Base-by-base conservation (phyloP, 2,797 vertebrate genomes). In the Syngnathus acus region DNA sequence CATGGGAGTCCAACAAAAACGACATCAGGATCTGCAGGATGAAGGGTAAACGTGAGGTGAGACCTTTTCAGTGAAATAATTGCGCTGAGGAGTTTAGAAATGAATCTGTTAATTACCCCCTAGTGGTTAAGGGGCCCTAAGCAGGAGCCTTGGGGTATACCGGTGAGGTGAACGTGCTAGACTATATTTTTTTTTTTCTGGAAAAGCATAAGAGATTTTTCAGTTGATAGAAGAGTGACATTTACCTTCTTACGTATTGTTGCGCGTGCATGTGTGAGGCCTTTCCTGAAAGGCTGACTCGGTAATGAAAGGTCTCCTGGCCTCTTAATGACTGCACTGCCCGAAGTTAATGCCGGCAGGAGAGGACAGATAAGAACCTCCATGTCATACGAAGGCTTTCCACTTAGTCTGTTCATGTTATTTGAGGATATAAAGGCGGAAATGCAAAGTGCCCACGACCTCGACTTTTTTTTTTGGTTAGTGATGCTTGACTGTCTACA, bases 1-100 rank as follows among this genome's bases (percentile, higher is more conserved):
- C 94, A 13, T 98, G 96, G 96, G 92, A 86, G 74, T 96, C 96
- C 0, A 97, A 96, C 71, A 94, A 94, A 78, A 94, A 94, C 3
- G 95, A 98, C 89, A 97, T 98, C 82, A 89, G 93, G 79, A 94
- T 97, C 87, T 98, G 96, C 82, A 86, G 93, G 65, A 98, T 98
- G 96, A 98, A 97, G 85, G 96, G 96, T 72, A 98, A 98, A 54
- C 94, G 94, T 13, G 94, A 97, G 93, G 95, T 98, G 77, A 70
- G 72, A 67, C 6, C 1, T 5, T 19, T 55, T 55, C 11, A 1
- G 13, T n/a, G 39, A 40, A 51, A 21, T 26, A 26, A 26, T 23
- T 26, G 3, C 9, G 9, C 10, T 26, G 53, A 26, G 21, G 2
- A 55, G 13, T 55, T 26, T 14, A 55, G 2, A 23, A 23, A 51